These are phyloP conservation scores for Amyelois transitella DNA, from an alignment of 1,140 invertebrate genomes.

Conservation along the genomic window DNA sequence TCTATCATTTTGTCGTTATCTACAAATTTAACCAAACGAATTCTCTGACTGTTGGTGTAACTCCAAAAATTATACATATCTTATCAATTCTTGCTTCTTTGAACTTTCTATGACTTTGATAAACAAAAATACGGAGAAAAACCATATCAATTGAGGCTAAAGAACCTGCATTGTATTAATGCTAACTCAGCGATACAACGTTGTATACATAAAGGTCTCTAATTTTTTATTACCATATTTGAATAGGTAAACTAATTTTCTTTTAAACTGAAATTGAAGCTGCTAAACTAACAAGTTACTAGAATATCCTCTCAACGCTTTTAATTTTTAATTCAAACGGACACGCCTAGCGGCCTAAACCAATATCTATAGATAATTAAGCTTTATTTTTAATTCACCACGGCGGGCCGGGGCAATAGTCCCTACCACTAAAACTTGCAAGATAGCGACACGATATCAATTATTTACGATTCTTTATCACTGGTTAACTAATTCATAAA, in stretches of 20 bases:
- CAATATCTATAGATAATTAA: conserved; percentile 22
- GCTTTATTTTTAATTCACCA: conserved; percentile 33
- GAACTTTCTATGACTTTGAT: background rate
- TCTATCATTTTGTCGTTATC: background rate
- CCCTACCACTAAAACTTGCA: background rate
- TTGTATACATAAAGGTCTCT: too few relatives aligned
- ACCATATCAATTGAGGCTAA: too few relatives aligned
- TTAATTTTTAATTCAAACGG: conserved; percentile 10
- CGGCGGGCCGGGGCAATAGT: background rate
- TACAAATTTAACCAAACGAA: background rate
- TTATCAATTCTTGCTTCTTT: background rate
- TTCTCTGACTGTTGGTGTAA: background rate
- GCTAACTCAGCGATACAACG: too few relatives aligned
- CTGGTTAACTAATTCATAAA: background rate
- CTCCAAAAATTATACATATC: background rate
- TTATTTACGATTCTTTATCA: background rate
- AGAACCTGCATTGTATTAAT: too few relatives aligned
- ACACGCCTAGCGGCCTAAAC: conserved; percentile 13
- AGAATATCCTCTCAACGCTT: background rate
- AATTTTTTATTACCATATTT: too few relatives aligned
- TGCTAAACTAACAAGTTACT: too few relatives aligned
- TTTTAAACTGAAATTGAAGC: too few relatives aligned
- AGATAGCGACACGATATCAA: background rate
- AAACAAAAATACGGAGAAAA: background rate
- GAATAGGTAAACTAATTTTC: too few relatives aligned